phyloP scores from a whole-genome alignment of 2,113 vertebrate species.

The Platysternon megacephalum region DNA sequence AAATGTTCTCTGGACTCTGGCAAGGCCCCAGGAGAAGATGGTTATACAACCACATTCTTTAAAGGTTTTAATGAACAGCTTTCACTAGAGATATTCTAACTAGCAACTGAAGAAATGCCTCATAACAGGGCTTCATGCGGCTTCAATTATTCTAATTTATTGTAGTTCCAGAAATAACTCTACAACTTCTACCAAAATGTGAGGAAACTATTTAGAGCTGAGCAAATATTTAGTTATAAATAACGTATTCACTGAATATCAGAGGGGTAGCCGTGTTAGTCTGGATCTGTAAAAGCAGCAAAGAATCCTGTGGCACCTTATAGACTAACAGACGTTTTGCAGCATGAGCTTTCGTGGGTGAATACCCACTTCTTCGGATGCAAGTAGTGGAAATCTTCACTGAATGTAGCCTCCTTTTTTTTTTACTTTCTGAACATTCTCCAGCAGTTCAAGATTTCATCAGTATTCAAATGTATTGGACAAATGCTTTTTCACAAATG shows the following conservation, averaged over 20 bases:
- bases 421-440: neutral
- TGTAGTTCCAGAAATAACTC: neutral
- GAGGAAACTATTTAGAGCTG: rapidly evolving
- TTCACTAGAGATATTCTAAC: neutral
- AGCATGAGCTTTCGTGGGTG: too few relatives aligned
- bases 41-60: neutral
- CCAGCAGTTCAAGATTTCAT: neutral
- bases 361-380: too few relatives aligned
- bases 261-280: too few relatives aligned
- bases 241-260: neutral
- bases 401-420: neutral
- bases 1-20: neutral
- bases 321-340: too few relatives aligned
- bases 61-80: neutral
- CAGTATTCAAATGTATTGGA: neutral
- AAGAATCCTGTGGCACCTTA: too few relatives aligned
- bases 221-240: neutral
- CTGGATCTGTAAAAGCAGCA: too few relatives aligned
- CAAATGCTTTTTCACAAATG: neutral
- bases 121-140: neutral
- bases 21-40: neutral
- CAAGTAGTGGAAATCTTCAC: too few relatives aligned
- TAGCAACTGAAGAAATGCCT: neutral
- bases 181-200: neutral
- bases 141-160: neutral